Base-by-base conservation (phyloP, 2,888 invertebrate genomes). In the Charanyca ferruginea region DNA sequence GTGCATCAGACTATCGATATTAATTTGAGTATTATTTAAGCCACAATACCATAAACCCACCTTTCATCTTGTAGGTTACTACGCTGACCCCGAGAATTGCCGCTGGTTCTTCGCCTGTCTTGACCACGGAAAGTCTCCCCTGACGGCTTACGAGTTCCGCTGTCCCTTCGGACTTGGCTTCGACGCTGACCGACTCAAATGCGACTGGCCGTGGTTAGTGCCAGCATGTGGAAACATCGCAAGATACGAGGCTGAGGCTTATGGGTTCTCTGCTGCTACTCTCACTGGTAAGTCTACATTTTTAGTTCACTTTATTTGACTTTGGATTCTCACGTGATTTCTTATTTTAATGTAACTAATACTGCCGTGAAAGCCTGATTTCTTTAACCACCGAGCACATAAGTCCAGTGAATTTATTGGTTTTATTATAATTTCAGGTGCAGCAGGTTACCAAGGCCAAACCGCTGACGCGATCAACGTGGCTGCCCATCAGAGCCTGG, bases 41-140 rank as follows among this genome's bases (percentile, higher is more conserved):
- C 0, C 9, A 45, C 32, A 28, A 6, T 41, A 67, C 28, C 1
- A 41, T n/a, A 6, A 13, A 16, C 4, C 13, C 8, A 32, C 5
- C 9, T 4, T 41, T 13, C 7, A 32, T 3, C n/a, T 72, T 64
- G 0, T 82, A 96, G 98, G 98, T 67, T 98, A 97, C 88, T 98
- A 97, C 86, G 97, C 97, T 0, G 98, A 98, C 89, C 97, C 97
- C 0, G 97, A 97, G 88, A 98, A 98, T 91, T 98, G 98, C 79
- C 96, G 98, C 65, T 98, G 97, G 97, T 98, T 98, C 96, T 98
- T 97, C 90, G 98, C 98, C 25, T 98, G 98, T 85, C 92, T 97
- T 65, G 97, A 97, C 89, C 97, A 97, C 86, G 97, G 97, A 82
- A 96, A 95, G 83, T 93, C 96, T 0, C 94, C 96, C 0, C 87